These are phyloP conservation scores for Octonoba sinensis DNA, from an alignment of 2,888 invertebrate genomes.

Conservation along the genomic window DNA sequence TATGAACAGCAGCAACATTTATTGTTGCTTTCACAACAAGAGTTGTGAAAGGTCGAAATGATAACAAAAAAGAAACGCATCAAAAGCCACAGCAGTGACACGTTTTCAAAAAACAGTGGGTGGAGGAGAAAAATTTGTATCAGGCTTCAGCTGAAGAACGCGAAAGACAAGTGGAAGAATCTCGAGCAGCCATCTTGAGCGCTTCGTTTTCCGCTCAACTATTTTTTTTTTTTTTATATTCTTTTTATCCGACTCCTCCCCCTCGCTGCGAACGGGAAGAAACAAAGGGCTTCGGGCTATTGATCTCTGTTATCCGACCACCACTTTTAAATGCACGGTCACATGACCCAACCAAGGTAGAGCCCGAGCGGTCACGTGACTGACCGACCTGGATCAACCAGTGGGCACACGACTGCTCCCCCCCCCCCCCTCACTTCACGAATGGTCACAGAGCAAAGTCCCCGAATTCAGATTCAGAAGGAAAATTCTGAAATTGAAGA, in stretches of 20 bases:
- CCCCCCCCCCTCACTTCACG: not conserved
- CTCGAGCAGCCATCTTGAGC: constrained; percentile 48
- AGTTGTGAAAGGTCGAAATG: not conserved
- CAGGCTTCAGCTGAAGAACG: constrained; percentile 12
- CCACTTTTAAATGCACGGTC: constrained; percentile 64
- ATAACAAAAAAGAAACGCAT: constrained; percentile 11
- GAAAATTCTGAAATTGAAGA: not conserved
- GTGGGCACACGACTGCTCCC: constrained; percentile 28
- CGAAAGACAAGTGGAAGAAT: constrained; percentile 24
- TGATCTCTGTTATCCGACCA: constrained; percentile 64
- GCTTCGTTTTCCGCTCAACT: constrained; percentile 24
- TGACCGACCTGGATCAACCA: constrained; percentile 38
- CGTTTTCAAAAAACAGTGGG: no score
- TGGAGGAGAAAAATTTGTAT: not conserved
- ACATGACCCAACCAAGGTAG: constrained; percentile 51
- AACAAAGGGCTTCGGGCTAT: constrained; percentile 61
- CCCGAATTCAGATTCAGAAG: constrained; percentile 6
- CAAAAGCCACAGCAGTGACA: not conserved
- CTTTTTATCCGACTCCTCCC: constrained; percentile 29
- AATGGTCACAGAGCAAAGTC: constrained; percentile 13
- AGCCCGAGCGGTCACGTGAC: constrained; percentile 53
- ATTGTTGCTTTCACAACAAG: not conserved
- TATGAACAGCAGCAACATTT: not conserved
- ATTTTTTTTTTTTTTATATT: constrained; percentile 22
- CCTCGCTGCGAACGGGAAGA: constrained; percentile 41